Conservation (phyloP, 2,888 invertebrate species). For the Rhagium mordax region DNA sequence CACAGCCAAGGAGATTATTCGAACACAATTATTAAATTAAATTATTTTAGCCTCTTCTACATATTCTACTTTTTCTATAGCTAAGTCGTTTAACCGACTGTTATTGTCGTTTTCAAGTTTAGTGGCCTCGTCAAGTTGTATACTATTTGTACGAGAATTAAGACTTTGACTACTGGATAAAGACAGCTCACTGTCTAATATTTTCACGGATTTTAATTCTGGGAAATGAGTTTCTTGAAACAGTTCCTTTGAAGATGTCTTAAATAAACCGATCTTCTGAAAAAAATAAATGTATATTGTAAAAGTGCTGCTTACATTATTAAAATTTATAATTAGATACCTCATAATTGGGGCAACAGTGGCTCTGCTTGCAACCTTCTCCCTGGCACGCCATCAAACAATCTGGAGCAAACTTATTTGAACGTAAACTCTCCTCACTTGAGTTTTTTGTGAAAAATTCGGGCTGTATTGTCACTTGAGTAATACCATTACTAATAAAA, state of each 20-base stretch:
- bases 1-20: conserved; percentile 19
- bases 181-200: conserved; percentile 42
- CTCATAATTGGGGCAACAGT: conserved; percentile 67
- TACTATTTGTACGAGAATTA: background rate
- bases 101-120: conserved; percentile 5
- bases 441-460: conserved; percentile 75
- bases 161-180: background rate
- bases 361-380: conserved; percentile 67
- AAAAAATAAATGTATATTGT: conserved; percentile 24
- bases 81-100: background rate
- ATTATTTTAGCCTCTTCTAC: background rate
- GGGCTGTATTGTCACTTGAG: conserved; percentile 89
- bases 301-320: background rate
- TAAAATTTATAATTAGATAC: conserved; percentile 31
- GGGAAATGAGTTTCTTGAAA: conserved; percentile 41
- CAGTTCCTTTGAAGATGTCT: conserved; percentile 48
- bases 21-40: background rate
- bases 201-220: conserved; percentile 49
- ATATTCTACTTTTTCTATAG: background rate
- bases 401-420: conserved; percentile 57
- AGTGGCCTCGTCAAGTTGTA: background rate
- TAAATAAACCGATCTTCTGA: conserved; percentile 46
- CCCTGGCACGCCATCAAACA: conserved; percentile 70
- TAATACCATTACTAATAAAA: conserved; percentile 86
- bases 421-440: conserved; percentile 59